phyloP scores from a whole-genome alignment of 2,113 vertebrate genomes.

The Loxodonta africana region DNA sequence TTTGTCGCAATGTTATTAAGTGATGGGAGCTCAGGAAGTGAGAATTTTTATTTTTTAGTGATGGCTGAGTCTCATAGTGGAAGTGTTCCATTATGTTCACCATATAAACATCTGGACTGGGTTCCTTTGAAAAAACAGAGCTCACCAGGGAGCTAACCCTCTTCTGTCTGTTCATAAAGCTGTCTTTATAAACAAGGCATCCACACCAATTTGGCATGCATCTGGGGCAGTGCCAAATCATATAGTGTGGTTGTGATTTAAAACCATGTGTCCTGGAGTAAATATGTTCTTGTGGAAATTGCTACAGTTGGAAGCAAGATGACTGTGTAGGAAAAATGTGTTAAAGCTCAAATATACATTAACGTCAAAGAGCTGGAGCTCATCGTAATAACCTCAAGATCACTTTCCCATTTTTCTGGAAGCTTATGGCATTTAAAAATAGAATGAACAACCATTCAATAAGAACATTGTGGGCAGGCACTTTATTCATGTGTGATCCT shows the following conservation, averaged over 20 bases:
- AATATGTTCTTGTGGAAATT: conserved; percentile 51
- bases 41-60: not conserved
- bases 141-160: not conserved
- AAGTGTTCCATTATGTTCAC: not conserved
- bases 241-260: not conserved
- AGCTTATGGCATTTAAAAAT: conserved; percentile 32
- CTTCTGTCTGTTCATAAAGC: conserved; percentile 39
- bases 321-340: conserved; percentile 47
- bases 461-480: not conserved
- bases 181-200: conserved; percentile 55
- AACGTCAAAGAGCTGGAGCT: conserved; percentile 61
- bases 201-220: not conserved
- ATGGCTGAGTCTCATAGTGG: not conserved
- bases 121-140: conserved; percentile 9
- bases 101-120: not conserved
- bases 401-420: not conserved
- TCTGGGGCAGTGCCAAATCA: conserved; percentile 38
- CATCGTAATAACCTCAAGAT: conserved; percentile 22
- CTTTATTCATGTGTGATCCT: not conserved
- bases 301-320: conserved; percentile 63
- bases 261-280: conserved; percentile 35
- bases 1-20: not conserved
- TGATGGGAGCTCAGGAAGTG: not conserved
- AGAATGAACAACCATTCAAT: not conserved
- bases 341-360: conserved; percentile 40